Base-by-base conservation (phyloP, 2,113 vertebrate genomes). In the Papio anubis region DNA sequence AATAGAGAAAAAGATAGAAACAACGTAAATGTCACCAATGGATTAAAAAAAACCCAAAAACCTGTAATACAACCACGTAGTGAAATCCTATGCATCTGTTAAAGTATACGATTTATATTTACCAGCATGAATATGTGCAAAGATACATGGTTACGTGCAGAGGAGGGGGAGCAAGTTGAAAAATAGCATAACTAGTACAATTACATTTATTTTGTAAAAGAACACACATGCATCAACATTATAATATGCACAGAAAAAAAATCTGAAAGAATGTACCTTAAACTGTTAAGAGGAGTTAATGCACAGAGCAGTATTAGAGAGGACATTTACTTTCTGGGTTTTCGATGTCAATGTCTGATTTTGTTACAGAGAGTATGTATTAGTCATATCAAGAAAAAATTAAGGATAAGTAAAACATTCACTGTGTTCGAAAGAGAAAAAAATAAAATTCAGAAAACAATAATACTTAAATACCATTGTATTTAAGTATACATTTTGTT, bases 1-100 rank as follows among this genome's bases (percentile, higher is more conserved):
- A 96, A 87, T 12, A 97, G 50, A 64, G 40, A 91, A 95, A 96
- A 80, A 89, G 87, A 78, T 12, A 94, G 61, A 95, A 94, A 66
- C 11, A 82, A 72, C 7, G 7, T 52, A 75, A 97, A 75, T 68
- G 61, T 38, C 87, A 96, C 55, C 35, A 79, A 78, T 52, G 21
- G 21, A 92, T 93, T 86, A 9, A 82, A 88, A 81, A 5, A 32
- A 93, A 88, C 72, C 38, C 38, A 38, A 38, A 38, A 55, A 52
- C 16, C 45, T 59, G 72, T 52, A 48, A 64, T 86, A 93, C 17
- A 92, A 83, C 25, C 9, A 84, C 35, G 35, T 32, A 84, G 20
- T 52, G 11, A 97, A 96, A 90, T 80, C 2, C 11, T 93, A 50
- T 21, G 48, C 3, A 80, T 73, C 43, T 73, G 6, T 45, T 95